Base-by-base conservation (phyloP, 2,888 invertebrate genomes). In the Caenorhabditis afra region DNA sequence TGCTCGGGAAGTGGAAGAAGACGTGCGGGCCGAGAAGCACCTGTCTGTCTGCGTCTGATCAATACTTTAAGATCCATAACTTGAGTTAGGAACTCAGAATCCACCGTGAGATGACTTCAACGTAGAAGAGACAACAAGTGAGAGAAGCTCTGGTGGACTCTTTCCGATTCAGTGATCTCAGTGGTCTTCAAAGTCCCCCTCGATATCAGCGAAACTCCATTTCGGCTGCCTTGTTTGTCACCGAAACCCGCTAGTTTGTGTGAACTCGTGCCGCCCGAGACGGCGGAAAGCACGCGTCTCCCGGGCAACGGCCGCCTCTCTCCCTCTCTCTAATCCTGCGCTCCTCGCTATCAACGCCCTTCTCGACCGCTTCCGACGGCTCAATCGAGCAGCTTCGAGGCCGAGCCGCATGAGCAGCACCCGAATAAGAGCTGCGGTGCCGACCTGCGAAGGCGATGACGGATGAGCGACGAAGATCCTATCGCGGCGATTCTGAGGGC, bases 401-500 rank as follows among this genome's bases (percentile, higher is more conserved):
- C 47, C 44, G 44, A 2, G 16, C 47, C 44, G 44, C 29, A 29
- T 29, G 29, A 29, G 29, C 29, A 29, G 29, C 29, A 45, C 16
- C 29, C 18, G 39, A 67, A 67, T 50, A 50, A 14, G 16, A 55
- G 29, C 35, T 35, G 53, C n/a, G 14, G 52, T 45, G 35, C 47
- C 67, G 49, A 67, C 35, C 58, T 67, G 58, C 55, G 52, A 41
- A 20, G 68, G 57, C 23, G 52, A 75, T 75, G 74, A 65, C 66
- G 74, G 61, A 75, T 75, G 74, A 75, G 65, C 50, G 49, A 52
- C 44, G 62, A 59, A 37, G 59, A 66, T 47, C 44, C 49, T 23
- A 39, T 66, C 52, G 66, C 59, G 22, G 74, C 59, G 14, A 75
- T 75, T 61, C 55, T 75, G 29, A 61, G 61, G n/a, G 74, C 74